Evolutionary conservation across 2,113 vertebrate species (phyloP).

Genomic region (Alexandromys fortis): DNA sequence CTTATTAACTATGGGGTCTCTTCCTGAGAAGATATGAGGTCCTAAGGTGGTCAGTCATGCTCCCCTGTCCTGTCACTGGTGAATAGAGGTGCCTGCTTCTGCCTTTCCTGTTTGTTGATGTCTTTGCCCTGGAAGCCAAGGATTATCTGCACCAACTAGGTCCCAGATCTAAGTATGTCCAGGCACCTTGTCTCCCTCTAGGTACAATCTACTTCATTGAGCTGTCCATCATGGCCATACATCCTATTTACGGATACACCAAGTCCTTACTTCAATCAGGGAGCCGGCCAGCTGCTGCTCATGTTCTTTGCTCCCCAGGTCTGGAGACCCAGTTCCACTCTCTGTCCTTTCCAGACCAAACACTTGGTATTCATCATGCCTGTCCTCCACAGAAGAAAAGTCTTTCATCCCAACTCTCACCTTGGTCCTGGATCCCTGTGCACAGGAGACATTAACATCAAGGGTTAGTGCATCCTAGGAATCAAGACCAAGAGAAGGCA

Average conservation of each 20-base stretch:
- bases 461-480: accelerated
- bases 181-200: background rate
- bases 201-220: background rate
- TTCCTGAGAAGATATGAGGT: background rate
- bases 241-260: background rate
- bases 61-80: too few species aligned
- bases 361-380: background rate
- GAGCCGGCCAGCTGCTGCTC: background rate
- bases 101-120: too few species aligned
- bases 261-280: background rate
- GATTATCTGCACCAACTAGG: background rate
- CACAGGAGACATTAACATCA: background rate
- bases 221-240: background rate
- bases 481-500: background rate
- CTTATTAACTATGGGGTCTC: background rate
- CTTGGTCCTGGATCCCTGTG: background rate
- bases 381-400: too few species aligned
- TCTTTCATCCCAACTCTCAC: too few species aligned
- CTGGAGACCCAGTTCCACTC: background rate
- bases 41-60: too few species aligned
- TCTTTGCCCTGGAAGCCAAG: background rate
- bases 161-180: too few species aligned
- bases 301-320: background rate
- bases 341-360: background rate
- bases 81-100: background rate